Evolutionary conservation across 2,888 invertebrate genomes (phyloP), one percentile per base, ranked within the genome.

Genomic region (Dicycla oo): DNA sequence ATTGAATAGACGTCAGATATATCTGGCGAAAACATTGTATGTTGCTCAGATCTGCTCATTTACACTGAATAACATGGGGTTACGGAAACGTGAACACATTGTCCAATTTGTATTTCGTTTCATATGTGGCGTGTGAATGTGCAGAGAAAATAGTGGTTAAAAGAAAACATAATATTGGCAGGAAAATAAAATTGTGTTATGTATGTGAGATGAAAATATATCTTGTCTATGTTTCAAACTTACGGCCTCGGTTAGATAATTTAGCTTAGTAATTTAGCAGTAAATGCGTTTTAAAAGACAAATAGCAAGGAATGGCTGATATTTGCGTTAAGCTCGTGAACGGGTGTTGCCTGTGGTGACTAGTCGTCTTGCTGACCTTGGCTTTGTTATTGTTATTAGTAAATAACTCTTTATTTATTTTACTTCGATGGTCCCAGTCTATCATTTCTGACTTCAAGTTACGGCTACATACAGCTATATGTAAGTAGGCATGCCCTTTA

Each of bases 1-100:
- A 84, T 80, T 79, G 78, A 81, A 78, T 82, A 68, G 78, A 64
- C 71, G 73, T 82, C 72, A 77, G 72, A 77, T 80, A 73, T 81
- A 78, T 84, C 72, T 82, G 58, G 71, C 47, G 73, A 73, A 75
- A 78, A 78, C 77, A 70, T 75, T 65, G 72, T 75, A 57, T 54
- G 63, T n/a, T 49, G 72, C 58, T 73, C 23, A 61, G 69, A 51
- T 47, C 54, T 78, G 68, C 65, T 74, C 64, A 61, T 77, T 75
- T 77, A 75, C 66, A 69, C 74, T 70, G 68, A 83, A 70, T 68
- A 81, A 60, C 63, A 70, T 72, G 51, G 67, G 63, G 65, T 78
- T 77, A 71, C 63, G 67, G 68, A 77, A 63, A 75, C 63, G 69
- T 74, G 65, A 68, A 57, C 67, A 73, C 72, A 75, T 85, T 80